phyloP scores from a whole-genome alignment of 2,797 vertebrate species.

The Vultur gryphus region DNA sequence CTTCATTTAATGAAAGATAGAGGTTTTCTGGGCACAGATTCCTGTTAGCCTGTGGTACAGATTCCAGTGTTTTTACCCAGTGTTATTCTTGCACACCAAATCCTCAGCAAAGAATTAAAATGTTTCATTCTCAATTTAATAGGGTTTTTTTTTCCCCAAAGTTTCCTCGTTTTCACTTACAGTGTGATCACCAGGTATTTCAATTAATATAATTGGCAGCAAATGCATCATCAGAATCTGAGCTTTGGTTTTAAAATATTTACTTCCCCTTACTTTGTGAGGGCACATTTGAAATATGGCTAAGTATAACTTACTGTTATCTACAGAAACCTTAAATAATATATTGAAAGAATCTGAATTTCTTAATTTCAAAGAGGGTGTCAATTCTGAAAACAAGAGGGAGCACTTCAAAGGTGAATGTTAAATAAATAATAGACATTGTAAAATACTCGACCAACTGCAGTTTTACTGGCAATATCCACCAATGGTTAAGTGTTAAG shows the following conservation, averaged over 20 bases:
- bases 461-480: background rate
- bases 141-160: background rate
- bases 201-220: background rate
- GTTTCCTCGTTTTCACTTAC: background rate
- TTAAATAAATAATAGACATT: background rate
- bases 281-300: background rate
- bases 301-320: background rate
- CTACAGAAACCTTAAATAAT: background rate
- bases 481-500: background rate
- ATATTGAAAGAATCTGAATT: background rate
- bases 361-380: background rate
- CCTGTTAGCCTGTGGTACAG: background rate
- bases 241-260: background rate
- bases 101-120: background rate
- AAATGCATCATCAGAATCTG: background rate
- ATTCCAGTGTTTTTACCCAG: background rate
- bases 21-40: background rate
- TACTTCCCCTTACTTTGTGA: background rate
- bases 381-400: background rate
- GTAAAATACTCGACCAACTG: background rate
- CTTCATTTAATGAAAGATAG: background rate
- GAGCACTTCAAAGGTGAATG: background rate
- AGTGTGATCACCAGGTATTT: background rate
- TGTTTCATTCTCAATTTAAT: background rate
- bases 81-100: background rate